Percentiles rank a stretch among this genome's conserved stretches.
Conservation (phyloP, 2,113 vertebrate species). For the Eidolon helvum region DNA sequence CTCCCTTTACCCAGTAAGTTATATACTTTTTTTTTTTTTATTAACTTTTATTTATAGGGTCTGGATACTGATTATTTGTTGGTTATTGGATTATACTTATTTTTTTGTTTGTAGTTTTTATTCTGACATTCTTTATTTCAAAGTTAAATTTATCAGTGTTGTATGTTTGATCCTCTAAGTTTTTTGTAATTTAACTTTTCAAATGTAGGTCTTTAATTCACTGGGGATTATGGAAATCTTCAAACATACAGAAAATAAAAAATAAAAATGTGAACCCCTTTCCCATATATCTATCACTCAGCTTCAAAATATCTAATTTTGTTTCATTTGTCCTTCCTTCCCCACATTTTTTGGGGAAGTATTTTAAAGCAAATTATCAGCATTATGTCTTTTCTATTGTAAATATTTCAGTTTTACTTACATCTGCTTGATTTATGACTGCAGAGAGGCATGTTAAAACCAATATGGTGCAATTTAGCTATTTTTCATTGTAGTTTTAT, state of each 20-base stretch:
- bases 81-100: neutral
- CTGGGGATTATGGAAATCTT: conserved; percentile 20
- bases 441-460: neutral
- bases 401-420: conserved; percentile 28
- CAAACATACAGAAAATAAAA: neutral
- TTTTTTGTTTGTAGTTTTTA: neutral
- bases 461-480: neutral
- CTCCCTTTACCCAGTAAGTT: neutral
- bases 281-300: neutral
- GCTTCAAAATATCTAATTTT: conserved; percentile 11
- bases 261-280: neutral
- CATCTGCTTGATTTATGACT: neutral
- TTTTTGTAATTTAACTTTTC: conserved; percentile 17
- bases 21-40: neutral
- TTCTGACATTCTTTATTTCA: conserved; percentile 18
- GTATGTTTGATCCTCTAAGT: neutral
- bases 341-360: neutral
- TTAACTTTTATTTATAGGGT: neutral
- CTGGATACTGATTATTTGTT: neutral
- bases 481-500: conserved; percentile 28
- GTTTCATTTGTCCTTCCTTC: neutral
- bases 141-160: neutral
- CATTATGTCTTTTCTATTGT: neutral
- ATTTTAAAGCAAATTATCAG: conserved; percentile 27
- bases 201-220: neutral